Percentiles rank a stretch among this genome's conserved stretches.
These are phyloP conservation scores for Platysteira castanea DNA, from an alignment of 2,113 vertebrate genomes.

Conservation along the genomic window DNA sequence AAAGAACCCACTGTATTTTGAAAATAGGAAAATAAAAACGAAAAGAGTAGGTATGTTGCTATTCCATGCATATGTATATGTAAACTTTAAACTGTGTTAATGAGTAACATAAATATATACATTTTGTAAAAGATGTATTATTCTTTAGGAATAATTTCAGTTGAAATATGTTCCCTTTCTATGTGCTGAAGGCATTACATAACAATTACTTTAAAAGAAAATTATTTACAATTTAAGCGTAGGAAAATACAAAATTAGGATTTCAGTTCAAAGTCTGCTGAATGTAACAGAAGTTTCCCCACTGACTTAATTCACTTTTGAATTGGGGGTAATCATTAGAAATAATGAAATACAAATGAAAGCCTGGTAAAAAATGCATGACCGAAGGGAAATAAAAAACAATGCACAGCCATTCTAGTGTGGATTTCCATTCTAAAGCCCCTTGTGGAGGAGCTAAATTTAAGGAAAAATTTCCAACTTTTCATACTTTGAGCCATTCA, in stretches of 20 bases:
- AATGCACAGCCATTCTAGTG: not conserved
- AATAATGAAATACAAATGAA: not conserved
- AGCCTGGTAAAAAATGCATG: not conserved
- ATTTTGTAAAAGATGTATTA: not conserved
- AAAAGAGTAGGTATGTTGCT: not conserved
- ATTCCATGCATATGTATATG: not conserved
- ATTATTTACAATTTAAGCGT: not conserved
- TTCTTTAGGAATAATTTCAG: not conserved
- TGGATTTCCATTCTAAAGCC: not conserved
- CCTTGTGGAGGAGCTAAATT: not conserved
- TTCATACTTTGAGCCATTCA: not conserved
- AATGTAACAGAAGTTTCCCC: not conserved
- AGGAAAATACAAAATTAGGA: not conserved
- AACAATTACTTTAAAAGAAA: not conserved
- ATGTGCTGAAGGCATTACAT: not conserved
- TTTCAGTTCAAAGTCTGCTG: not conserved
- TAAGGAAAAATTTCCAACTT: not conserved
- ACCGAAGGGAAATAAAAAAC: not conserved
- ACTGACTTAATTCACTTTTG: not conserved
- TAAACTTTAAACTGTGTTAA: not conserved
- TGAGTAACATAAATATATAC: not conserved
- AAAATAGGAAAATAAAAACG: not conserved
- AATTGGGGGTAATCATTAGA: not conserved
- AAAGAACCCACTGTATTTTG: not conserved
- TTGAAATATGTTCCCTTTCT: not conserved